These are phyloP conservation scores for Podargus strigoides DNA, from an alignment of 2,797 vertebrate species.

Conservation along the genomic window DNA sequence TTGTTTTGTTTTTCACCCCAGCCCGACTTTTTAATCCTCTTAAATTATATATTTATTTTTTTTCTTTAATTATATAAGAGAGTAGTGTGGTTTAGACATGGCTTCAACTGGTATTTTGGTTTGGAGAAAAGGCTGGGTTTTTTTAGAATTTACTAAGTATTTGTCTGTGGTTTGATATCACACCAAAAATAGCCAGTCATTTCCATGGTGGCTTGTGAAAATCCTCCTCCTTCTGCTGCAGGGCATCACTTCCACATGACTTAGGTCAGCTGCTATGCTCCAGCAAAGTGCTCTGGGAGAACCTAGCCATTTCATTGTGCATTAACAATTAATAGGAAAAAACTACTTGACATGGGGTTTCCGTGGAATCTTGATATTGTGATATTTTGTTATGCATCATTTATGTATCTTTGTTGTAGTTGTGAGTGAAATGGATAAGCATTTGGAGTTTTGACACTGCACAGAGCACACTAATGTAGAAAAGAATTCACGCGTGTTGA, in stretches of 20 bases:
- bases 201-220: neutral
- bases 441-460: neutral
- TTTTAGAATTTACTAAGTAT: neutral
- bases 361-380: neutral
- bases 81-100: neutral
- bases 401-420: neutral
- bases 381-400: neutral
- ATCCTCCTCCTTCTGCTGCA: neutral
- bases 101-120: neutral
- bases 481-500: accelerated
- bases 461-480: neutral
- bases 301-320: neutral
- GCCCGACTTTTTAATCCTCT: neutral
- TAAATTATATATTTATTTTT: neutral
- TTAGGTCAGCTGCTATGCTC: neutral
- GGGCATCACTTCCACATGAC: neutral
- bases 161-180: neutral
- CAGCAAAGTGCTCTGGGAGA: neutral
- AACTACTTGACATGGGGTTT: neutral
- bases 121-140: neutral
- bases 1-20: too few relatives aligned
- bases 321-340: neutral
- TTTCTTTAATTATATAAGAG: too few relatives aligned
- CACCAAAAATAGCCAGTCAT: neutral
- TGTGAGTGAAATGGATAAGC: neutral